Evolutionary conservation across 2,888 invertebrate species (phyloP), one percentile per base, ranked within the genome.

Genomic region (Sphinx pinastri): DNA sequence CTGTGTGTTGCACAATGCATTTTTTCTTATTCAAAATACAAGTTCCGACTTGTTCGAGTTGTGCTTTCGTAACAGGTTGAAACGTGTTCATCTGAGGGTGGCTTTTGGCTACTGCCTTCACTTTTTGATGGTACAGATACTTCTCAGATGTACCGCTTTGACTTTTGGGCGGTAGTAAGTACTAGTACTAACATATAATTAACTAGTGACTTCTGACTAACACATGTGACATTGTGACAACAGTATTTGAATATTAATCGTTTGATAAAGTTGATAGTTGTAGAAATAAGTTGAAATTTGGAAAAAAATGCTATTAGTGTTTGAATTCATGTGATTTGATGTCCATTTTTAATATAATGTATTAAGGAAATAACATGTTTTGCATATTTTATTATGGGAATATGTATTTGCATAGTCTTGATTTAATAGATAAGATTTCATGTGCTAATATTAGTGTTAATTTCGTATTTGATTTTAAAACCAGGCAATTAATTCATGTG

Each of bases 11-110:
- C 73, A 81, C 81, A 84, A 84, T 78, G 76, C 76, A 51, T 54
- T 72, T 73, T 72, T 71, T 71, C 69, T 68, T 11, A 52, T 71
- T 68, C 51, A 58, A 51, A 67, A 57, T 72, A 78, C 91, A 77
- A 77, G 90, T 88, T 80, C 71, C 69, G 78, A 88, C 89, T 79
- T 85, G 90, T 85, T 71, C 58, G 74, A 76, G 77, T 73, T 75
- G 72, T 72, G 19, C 74, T 76, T 81, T 79, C 73, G 77, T 68
- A 78, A 88, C 92, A 92, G 88, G 92, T 91, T 89, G 83, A 10
- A 79, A 90, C 91, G 79, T 87, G 92, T 87, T 71, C 68, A 77
- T 71, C 67, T 69, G 68, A 73, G 73, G 77, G 74, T 74, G 73
- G 60, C 55, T 31, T 51, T 49, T 8, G 14, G 25, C 45, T 49